Evolutionary conservation across 2,113 vertebrate species (phyloP).

Genomic region (Bufo gargarizans): DNA sequence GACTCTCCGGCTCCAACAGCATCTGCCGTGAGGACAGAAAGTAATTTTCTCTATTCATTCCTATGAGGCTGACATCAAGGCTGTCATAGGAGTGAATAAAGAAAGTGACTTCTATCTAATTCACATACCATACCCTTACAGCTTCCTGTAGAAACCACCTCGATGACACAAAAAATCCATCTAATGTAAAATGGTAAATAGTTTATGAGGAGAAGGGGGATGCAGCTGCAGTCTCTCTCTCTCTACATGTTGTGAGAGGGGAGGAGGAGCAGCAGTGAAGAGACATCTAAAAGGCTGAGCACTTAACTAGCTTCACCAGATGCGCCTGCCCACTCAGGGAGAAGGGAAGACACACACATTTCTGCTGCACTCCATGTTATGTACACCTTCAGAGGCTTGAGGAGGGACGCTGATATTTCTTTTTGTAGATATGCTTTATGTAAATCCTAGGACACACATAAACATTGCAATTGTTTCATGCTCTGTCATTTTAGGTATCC

Average conservation of each 20-base stretch:
- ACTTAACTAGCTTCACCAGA: neutral
- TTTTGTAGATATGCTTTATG: neutral
- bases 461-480: neutral
- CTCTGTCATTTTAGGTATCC: conserved; percentile 62
- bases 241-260: neutral
- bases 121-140: too few species aligned
- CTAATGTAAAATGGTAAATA: neutral
- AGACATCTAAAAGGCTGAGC: neutral
- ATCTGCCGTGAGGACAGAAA: too few species aligned
- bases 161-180: neutral
- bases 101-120: too few species aligned
- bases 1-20: too few species aligned
- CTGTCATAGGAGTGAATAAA: too few species aligned
- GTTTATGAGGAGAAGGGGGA: neutral
- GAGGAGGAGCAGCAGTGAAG: neutral
- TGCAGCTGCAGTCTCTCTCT: neutral
- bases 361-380: neutral
- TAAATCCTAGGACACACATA: neutral
- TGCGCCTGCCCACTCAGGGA: neutral
- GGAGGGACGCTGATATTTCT: neutral
- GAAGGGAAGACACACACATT: neutral
- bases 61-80: too few species aligned
- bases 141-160: neutral
- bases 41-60: too few species aligned
- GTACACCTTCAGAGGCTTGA: too few species aligned